These are phyloP conservation scores for Poeciliopsis prolifica DNA, from an alignment of 2,113 vertebrate species.

Conservation along the genomic window DNA sequence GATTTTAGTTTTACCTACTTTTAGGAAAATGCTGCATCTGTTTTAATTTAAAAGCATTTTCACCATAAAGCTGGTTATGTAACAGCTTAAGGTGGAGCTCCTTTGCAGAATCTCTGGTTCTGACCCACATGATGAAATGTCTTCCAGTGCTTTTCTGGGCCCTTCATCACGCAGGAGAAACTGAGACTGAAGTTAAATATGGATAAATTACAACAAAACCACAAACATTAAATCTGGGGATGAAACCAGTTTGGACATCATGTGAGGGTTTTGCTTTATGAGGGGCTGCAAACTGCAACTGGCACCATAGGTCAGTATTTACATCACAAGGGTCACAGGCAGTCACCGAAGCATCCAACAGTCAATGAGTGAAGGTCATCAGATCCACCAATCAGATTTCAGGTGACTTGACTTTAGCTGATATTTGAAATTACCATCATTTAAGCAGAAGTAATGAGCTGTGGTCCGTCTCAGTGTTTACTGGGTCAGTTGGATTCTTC, in stretches of 20 bases:
- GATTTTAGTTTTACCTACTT: no score
- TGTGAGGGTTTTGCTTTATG: neutral
- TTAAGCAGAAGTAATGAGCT: neutral
- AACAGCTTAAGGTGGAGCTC: neutral
- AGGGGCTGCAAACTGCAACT: neutral
- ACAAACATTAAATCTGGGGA: neutral
- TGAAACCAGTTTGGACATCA: neutral
- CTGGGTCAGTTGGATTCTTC: no score
- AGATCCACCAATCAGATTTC: neutral
- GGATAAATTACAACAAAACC: neutral
- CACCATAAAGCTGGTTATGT: no score
- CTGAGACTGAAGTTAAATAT: constrained; percentile 44
- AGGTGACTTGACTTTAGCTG: neutral
- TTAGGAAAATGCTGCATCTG: no score
- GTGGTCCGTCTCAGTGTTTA: neutral
- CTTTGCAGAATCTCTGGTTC: neutral
- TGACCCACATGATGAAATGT: neutral
- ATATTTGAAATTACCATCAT: neutral
- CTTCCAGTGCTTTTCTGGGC: constrained; percentile 26
- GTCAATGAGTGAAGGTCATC: neutral
- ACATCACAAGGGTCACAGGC: neutral
- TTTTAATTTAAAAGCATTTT: no score
- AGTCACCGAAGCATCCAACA: neutral
- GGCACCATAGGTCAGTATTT: neutral
- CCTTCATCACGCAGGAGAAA: constrained; percentile 42